Evolutionary conservation across 2,888 invertebrate species (phyloP), one percentile per base, ranked within the genome.

Genomic region (Plusia festucae): DNA sequence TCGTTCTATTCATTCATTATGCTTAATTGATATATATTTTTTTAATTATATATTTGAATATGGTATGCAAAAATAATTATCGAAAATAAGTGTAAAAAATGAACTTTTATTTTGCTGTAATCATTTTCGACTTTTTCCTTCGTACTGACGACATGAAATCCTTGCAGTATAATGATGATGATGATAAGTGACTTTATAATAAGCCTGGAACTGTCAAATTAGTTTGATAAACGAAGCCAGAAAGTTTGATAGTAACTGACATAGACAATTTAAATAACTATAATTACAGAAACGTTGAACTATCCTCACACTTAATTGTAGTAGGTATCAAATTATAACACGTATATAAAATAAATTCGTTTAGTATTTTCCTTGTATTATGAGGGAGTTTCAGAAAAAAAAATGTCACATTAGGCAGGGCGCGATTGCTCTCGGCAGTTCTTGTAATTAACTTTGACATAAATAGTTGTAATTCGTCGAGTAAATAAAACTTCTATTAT

Each of bases 401-500:
- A 9, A 4, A 20, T 20, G 11, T 11, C 20, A 49, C 18, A 49
- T 20, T 18, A 8, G 11, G 46, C 18, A 16, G 18, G 18, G 2
- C 18, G 46, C 20, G 46, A 9, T 3, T 16, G 13, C 18, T 11
- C 46, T 40, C 6, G 40, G 40, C 40, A 7, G 46, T 18, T 66
- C 53, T 62, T 56, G 52, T 73, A 61, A 70, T 78, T 73, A 70
- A 80, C 68, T 53, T 53, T 51, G 44, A 53, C 69, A 60, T 63
- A 68, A 68, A 68, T 54, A 53, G 49, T 52, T 16, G 7, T 22
- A 64, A 80, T 30, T 70, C 30, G 49, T 40, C 51, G 40, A 34
- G 27, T 46, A 57, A 32, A 62, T 34, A 53, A 57, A 53, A 51
- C 59, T 53, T 68, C 73, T 80, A 68, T 73, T 65, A 40, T n/a